Conservation (phyloP, 2,888 invertebrate genomes). For the Phaonia tiefii region DNA sequence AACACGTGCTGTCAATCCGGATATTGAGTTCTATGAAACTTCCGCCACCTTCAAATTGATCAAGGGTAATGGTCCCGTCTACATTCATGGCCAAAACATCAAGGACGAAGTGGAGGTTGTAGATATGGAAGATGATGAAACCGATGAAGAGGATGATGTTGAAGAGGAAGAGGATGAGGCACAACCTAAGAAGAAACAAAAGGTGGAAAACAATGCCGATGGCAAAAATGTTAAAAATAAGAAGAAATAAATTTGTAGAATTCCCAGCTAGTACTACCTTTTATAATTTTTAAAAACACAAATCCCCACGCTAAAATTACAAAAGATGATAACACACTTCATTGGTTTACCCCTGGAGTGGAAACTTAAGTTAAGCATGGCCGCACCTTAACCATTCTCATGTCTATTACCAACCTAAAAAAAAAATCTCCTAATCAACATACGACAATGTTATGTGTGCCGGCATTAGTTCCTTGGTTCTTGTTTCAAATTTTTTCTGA, state of each 20-base stretch:
- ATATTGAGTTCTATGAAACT: conserved; percentile 92
- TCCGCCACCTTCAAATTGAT: conserved; percentile 91
- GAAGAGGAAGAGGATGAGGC: conserved; percentile 87
- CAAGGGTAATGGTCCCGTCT: conserved; percentile 90
- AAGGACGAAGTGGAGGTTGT: conserved; percentile 92
- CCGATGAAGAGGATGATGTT: conserved; percentile 83
- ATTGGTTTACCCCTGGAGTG: conserved; percentile 28
- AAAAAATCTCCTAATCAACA: conserved; percentile 7
- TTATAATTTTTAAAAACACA: conserved; percentile 45
- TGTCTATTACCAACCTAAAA: conserved; percentile 2
- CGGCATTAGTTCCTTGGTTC: conserved; percentile 56
- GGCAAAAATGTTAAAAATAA: conserved; percentile 89
- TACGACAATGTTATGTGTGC: conserved; percentile 13
- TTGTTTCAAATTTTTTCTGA: conserved; percentile 49
- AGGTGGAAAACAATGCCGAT: conserved; percentile 86
- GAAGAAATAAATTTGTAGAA: conserved; percentile 79
- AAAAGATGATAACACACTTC: conserved; percentile 35
- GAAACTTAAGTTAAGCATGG: conserved; percentile 47
- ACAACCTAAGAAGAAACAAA: conserved; percentile 90
- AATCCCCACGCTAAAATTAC: conserved; percentile 30
- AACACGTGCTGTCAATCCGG: conserved; percentile 87
- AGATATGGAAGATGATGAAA: conserved; percentile 90
- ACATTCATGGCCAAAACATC: conserved; percentile 91
- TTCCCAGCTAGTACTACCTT: conserved; percentile 56
- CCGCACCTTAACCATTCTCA: conserved; percentile 18